Evolutionary conservation across 1,140 invertebrate genomes (phyloP), one percentile per base, ranked within the genome.

Genomic region (Drosophila punjabiensis): DNA sequence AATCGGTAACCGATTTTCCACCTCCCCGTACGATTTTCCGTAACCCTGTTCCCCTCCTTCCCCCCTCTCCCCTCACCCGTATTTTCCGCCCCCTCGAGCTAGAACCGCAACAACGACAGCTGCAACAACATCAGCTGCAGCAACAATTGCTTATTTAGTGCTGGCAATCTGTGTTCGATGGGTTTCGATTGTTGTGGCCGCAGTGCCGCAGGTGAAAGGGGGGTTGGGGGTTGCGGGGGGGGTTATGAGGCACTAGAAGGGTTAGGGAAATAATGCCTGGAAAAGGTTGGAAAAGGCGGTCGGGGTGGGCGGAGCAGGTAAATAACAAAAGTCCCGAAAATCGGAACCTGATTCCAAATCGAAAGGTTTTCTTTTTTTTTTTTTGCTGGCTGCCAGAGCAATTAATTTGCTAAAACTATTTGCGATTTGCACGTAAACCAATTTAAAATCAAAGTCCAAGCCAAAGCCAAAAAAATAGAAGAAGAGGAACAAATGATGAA

Each of bases 321-420:
- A 43, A 67, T 59, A 63, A 47, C 64, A 67, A 67, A 62, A 35
- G 39, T 67, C 30, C 56, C 56, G 37, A 66, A 60, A 45, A 50
- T 2, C 24, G 24, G 4, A 50, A 50, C 14, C 48, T 16, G 14
- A 28, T 16, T 50, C 48, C 48, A 11, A 28, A 28, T n/a, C 16
- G 0, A 32, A 30, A 50, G 24, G 24, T 16, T 28, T 50, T 10
- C 13, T 3, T 48, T 16, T 50, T 35, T 67, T 67, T 63, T 45
- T 59, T 37, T 14, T 11, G 9, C 4, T 33, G 52, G 6, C 16
- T 35, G 13, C 35, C 45, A 74, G 60, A 59, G 70, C 68, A 74
- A 74, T 74, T 74, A 73, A 73, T 74, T 74, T 74, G 55, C 55
- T 37, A 62, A 53, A 74, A 74, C 69, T 74, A 74, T 74, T 73